phyloP scores from a whole-genome alignment of 2,797 vertebrate genomes.

The Gymnothorax reevesii region DNA sequence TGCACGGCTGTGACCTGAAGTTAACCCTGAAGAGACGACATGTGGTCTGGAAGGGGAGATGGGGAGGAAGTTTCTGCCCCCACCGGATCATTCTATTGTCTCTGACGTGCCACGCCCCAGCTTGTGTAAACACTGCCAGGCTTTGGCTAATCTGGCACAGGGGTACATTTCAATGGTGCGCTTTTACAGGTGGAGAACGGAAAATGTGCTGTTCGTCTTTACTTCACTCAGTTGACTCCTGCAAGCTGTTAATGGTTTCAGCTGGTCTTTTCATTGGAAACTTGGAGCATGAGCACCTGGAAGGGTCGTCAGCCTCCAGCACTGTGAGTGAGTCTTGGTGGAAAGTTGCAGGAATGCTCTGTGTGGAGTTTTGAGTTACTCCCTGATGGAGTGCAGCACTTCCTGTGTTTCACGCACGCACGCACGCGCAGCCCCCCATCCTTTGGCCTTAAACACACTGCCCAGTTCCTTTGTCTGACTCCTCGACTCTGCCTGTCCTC shows the following conservation, averaged over 20 bases:
- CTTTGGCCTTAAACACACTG: not conserved
- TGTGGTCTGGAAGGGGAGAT: not conserved
- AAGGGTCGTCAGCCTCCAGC: not conserved
- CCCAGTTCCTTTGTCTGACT: not conserved
- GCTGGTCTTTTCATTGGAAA: not conserved
- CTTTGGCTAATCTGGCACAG: not conserved
- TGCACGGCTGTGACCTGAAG: not conserved
- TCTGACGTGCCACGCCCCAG: not conserved
- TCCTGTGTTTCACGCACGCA: not conserved
- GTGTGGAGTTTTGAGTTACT: not conserved
- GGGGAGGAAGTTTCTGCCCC: not conserved
- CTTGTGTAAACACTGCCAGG: constrained; percentile 9
- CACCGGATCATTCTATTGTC: not conserved
- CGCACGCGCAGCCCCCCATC: too few species aligned
- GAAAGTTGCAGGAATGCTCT: not conserved
- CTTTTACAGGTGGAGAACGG: not conserved
- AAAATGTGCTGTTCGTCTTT: not conserved
- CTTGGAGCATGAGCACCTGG: not conserved
- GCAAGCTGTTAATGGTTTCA: not conserved
- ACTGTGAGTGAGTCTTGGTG: not conserved
- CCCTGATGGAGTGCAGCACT: not conserved
- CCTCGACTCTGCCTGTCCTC: not conserved
- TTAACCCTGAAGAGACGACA: not conserved
- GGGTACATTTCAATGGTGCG: not conserved
- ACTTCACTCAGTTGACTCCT: not conserved